Evolutionary conservation across 2,888 invertebrate genomes (phyloP).

Genomic region (Microdon myrmicae): DNA sequence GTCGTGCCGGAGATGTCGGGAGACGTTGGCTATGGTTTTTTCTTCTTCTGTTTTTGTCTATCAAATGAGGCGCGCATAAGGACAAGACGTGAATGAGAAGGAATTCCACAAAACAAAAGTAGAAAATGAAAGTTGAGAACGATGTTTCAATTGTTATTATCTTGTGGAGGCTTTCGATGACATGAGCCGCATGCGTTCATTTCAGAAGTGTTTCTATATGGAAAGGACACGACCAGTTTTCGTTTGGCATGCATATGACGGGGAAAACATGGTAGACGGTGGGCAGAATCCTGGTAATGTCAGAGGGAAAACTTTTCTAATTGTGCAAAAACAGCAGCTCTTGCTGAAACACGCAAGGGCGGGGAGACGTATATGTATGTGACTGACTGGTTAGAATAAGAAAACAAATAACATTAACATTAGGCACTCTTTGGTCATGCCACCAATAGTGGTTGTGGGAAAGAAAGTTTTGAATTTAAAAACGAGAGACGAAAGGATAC

Average conservation of each 20-base stretch:
- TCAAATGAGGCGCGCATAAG: slow-evolving; percentile 12
- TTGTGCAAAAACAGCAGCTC: slow-evolving; percentile 43
- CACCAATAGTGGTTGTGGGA: slow-evolving; percentile 42
- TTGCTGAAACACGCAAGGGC: slow-evolving; percentile 2
- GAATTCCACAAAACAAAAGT: slow-evolving; percentile 15
- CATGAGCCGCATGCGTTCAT: slow-evolving; percentile 26
- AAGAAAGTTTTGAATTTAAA: slow-evolving; percentile 37
- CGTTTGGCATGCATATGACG: slow-evolving; percentile 9
- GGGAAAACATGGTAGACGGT: slow-evolving; percentile 2
- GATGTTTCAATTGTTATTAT: slow-evolving; percentile 47
- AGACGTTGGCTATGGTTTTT: not conserved
- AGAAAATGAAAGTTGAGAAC: slow-evolving; percentile 19
- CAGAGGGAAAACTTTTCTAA: slow-evolving; percentile 32
- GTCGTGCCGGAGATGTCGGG: slow-evolving; percentile 36
- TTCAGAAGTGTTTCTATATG: slow-evolving; percentile 22
- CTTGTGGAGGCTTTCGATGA: slow-evolving; percentile 38
- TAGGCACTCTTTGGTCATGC: slow-evolving; percentile 4
- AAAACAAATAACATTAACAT: too few species aligned
- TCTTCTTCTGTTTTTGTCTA: not conserved
- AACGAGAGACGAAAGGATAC: not conserved
- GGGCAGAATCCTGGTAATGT: not conserved
- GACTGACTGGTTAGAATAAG: too few species aligned
- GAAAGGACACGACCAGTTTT: slow-evolving; percentile 23
- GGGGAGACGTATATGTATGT: slow-evolving; percentile 4
- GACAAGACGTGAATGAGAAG: slow-evolving; percentile 3